Base-by-base conservation (phyloP, 2,113 vertebrate species). In the Thalassarche chlororhynchos region DNA sequence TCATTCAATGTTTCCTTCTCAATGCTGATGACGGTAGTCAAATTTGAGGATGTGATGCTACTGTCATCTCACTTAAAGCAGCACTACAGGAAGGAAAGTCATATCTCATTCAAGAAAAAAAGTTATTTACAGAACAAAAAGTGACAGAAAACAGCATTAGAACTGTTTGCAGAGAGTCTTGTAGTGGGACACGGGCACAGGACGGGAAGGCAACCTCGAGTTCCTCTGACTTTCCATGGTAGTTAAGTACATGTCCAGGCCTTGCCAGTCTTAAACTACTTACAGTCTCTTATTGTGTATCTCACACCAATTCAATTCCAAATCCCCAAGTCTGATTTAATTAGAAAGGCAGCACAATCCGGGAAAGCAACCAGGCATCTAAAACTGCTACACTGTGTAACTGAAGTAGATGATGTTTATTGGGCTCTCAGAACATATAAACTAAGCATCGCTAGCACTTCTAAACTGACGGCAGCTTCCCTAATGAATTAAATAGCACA, bases 301-400 rank as follows among this genome's bases (percentile, higher is more conserved):
- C 94, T 93, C 4, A 2, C 58, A 94, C 66, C 58, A 80, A 94
- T 65, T 87, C 74, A 44, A 28, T 77, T 71, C 77, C 54, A 88
- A 89, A 90, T 70, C 64, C 85, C 47, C 18, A 74, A 82, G 66
- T 78, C 87, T 80, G 71, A 94, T 88, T 95, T 93, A 89, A 97
- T 90, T 96, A 88, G 87, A 66, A 91, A 93, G 87, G 84, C 46
- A 91, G 54, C 71, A 86, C 82, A 93, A 91, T 64, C 64, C 5
- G 1, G 60, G 68, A 90, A 95, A 85, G 78, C 51, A 96, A 85
- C 49, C 51, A 93, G 78, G 87, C 70, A 89, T 62, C 93, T 61
- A 29, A 58, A 91, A 60, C 29, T 31, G 62, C 62, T 75, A 57
- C 44, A 15, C 32, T 83, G 46, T 10, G 8, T 38, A 74, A 38